A percentile compares a stretch with the other conserved stretches of the same genome.
Conservation (phyloP, 2,113 vertebrate species). For the Laticauda colubrina region DNA sequence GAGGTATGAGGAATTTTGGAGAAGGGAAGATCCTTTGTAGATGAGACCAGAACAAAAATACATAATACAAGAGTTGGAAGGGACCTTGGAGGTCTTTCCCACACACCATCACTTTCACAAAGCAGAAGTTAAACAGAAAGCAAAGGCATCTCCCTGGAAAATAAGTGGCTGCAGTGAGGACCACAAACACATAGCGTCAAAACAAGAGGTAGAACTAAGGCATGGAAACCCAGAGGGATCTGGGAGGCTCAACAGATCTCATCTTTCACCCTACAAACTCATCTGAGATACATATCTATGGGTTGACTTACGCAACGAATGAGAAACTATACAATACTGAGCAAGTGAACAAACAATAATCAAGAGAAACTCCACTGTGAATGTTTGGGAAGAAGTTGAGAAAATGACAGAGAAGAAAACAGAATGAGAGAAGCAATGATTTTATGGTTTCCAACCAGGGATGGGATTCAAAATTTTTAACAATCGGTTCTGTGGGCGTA, state of each 20-base stretch:
- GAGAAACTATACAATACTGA: background rate
- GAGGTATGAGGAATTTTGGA: background rate
- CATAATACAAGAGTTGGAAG: no score
- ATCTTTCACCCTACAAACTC: background rate
- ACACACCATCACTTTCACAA: background rate
- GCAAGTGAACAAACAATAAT: background rate
- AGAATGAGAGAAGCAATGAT: background rate
- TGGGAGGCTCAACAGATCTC: background rate
- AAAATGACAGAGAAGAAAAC: background rate
- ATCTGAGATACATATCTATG: background rate
- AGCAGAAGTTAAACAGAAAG: background rate
- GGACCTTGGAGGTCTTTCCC: no score
- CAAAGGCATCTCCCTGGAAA: background rate
- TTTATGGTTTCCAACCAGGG: background rate
- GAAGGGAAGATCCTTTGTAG: background rate
- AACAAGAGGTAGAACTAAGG: background rate
- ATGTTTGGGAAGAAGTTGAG: background rate
- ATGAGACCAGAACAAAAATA: no score
- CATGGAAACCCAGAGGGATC: background rate
- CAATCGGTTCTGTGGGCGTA: no score
- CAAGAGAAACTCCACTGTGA: background rate
- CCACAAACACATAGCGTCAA: background rate
- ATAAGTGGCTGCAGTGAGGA: background rate
- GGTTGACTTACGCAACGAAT: background rate
- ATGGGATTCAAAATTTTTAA: no score